Evolutionary conservation across 2,797 vertebrate species (phyloP).

Genomic region (Ammospiza maritima): DNA sequence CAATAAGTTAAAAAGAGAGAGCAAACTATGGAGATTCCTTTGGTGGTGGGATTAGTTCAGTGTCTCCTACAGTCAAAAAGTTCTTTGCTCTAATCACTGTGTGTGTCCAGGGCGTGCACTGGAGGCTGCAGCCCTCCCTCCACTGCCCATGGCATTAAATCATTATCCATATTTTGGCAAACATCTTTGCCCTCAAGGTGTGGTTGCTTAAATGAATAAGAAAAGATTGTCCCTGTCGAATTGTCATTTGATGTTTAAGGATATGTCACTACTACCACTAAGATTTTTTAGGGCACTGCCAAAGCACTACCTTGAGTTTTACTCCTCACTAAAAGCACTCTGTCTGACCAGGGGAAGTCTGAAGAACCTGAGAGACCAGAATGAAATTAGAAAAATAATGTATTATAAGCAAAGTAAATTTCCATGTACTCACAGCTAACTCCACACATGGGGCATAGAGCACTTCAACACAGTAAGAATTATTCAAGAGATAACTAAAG

Average conservation of each 20-base stretch:
- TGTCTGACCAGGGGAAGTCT: not conserved
- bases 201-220: not conserved
- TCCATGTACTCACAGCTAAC: not conserved
- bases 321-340: not conserved
- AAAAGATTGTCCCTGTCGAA: not conserved
- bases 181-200: not conserved
- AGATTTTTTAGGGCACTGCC: no score
- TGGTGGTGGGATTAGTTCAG: not conserved
- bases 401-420: not conserved
- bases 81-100: not conserved
- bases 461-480: not conserved
- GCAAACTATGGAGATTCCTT: not conserved
- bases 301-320: not conserved
- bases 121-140: not conserved
- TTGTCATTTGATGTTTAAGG: not conserved
- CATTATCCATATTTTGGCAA: not conserved
- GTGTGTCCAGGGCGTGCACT: rapidly evolving
- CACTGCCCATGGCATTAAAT: rapidly evolving
- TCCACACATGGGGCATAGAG: not conserved
- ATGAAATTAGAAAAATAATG: not conserved
- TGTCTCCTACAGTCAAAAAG: not conserved
- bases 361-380: not conserved
- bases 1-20: not conserved
- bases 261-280: not conserved
- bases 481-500: not conserved